phyloP scores from a whole-genome alignment of 1,140 invertebrate species.

The Penaeus indicus region DNA sequence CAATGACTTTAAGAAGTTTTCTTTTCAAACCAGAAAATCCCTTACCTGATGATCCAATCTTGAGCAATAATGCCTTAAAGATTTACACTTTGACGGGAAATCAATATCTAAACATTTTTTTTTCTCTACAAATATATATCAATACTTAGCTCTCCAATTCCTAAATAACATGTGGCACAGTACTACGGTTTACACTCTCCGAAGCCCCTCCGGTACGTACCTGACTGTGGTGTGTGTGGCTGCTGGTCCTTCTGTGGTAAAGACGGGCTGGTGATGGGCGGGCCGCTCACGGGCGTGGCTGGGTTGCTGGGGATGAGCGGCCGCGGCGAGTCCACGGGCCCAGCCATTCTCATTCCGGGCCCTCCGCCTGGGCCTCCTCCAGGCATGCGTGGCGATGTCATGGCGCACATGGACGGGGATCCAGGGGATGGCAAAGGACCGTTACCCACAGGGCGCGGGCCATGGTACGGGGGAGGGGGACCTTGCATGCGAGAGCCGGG shows the following conservation, averaged over 20 bases:
- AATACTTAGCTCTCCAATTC: background rate
- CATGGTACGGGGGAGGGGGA: slow-evolving; percentile 85
- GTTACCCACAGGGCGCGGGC: slow-evolving; percentile 66
- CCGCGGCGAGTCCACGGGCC: slow-evolving; percentile 65
- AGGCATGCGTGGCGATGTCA: slow-evolving; percentile 65
- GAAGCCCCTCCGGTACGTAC: slow-evolving; percentile 1
- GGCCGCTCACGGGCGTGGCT: slow-evolving; percentile 66
- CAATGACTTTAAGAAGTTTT: too few species aligned
- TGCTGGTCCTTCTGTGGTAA: slow-evolving; percentile 77
- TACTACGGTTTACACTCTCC: background rate
- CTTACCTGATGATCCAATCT: too few species aligned
- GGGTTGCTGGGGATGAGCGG: slow-evolving; percentile 66
- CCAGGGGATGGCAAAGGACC: slow-evolving; percentile 67
- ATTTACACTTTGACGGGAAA: background rate
- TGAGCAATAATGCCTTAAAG: background rate
- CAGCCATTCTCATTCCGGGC: slow-evolving; percentile 56
- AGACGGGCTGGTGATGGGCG: slow-evolving; percentile 65
- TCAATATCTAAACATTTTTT: background rate
- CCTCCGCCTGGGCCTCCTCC: slow-evolving; percentile 50
- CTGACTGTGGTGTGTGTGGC: slow-evolving; percentile 77
- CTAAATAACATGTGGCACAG: too few species aligned
- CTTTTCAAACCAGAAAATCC: too few species aligned
- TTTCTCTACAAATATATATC: slow-evolving; percentile 32
- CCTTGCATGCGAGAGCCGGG: slow-evolving; percentile 77
- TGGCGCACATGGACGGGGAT: slow-evolving; percentile 66